Conservation (phyloP, 2,113 vertebrate genomes). For the Aptenodytes patagonicus region DNA sequence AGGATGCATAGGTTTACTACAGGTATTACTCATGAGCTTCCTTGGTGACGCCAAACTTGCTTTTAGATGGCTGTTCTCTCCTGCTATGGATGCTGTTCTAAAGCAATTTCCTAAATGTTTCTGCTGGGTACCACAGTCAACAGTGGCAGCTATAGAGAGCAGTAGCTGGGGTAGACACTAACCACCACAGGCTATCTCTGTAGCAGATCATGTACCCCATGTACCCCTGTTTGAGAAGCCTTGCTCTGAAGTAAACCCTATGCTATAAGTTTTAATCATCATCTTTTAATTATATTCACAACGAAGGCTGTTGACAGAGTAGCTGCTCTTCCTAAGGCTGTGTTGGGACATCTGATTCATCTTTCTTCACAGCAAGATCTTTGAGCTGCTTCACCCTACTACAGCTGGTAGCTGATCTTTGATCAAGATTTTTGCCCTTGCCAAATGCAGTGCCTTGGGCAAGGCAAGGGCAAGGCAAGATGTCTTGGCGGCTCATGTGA, state of each 20-base stretch:
- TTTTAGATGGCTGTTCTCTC: conserved; percentile 10
- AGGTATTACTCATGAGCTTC: not conserved
- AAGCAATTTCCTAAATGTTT: not conserved
- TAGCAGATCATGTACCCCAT: not conserved
- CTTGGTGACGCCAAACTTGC: conserved; percentile 9
- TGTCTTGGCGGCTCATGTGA: not conserved
- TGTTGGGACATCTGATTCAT: not conserved
- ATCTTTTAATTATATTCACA: not conserved
- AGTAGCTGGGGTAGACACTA: not conserved
- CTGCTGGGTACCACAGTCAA: not conserved
- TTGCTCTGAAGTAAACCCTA: not conserved
- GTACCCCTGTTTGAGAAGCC: not conserved
- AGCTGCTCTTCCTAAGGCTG: not conserved
- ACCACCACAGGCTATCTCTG: not conserved
- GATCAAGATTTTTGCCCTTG: not conserved
- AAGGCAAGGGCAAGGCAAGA: not conserved
- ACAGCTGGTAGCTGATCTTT: not conserved
- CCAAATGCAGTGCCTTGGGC: not conserved
- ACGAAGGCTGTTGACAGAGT: not conserved
- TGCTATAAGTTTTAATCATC: not conserved
- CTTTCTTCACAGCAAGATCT: not conserved
- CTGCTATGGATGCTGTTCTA: not conserved
- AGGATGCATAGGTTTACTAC: too few relatives aligned
- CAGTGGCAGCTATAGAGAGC: not conserved
- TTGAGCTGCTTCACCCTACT: not conserved